Evolutionary conservation across 2,888 invertebrate species (phyloP).

Genomic region (Apodemia mormo): DNA sequence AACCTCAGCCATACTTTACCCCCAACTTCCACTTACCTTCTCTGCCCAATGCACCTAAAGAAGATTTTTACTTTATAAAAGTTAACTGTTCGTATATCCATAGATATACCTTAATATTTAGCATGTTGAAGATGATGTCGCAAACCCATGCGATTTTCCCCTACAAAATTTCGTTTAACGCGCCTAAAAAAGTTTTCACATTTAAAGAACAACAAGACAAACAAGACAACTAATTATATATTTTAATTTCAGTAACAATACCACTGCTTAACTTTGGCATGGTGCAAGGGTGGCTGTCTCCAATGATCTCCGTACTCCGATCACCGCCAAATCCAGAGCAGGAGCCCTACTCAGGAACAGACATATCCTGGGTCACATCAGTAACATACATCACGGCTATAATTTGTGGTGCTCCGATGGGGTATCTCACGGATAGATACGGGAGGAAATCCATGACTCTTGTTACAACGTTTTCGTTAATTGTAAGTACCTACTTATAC

Average conservation of each 20-base stretch:
- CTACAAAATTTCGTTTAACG: no score
- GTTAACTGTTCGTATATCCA: no score
- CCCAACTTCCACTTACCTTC: no score
- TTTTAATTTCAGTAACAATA: conserved; percentile 62
- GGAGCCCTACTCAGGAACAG: conserved; percentile 56
- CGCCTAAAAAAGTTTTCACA: no score
- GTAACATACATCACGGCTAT: conserved; percentile 76
- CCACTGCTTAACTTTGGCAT: conserved; percentile 72
- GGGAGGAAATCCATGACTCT: conserved; percentile 72
- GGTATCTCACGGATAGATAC: conserved; percentile 66
- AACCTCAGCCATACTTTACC: no score
- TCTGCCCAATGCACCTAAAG: no score
- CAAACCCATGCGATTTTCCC: no score
- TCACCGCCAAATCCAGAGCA: conserved; percentile 58
- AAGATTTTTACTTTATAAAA: no score
- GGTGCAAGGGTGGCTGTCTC: conserved; percentile 75
- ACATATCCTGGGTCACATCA: conserved; percentile 71
- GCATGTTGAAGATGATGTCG: no score
- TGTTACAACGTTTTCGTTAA: conserved; percentile 62
- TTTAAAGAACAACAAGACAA: no score
- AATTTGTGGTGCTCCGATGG: conserved; percentile 70
- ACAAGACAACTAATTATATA: not conserved
- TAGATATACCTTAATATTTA: no score
- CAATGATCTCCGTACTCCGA: conserved; percentile 70
- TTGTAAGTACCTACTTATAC: conserved; percentile 55